Percentiles rank a stretch among this genome's conserved stretches.
Evolutionary conservation across 1,140 invertebrate genomes (phyloP).

Genomic region (Laupala kohalensis): DNA sequence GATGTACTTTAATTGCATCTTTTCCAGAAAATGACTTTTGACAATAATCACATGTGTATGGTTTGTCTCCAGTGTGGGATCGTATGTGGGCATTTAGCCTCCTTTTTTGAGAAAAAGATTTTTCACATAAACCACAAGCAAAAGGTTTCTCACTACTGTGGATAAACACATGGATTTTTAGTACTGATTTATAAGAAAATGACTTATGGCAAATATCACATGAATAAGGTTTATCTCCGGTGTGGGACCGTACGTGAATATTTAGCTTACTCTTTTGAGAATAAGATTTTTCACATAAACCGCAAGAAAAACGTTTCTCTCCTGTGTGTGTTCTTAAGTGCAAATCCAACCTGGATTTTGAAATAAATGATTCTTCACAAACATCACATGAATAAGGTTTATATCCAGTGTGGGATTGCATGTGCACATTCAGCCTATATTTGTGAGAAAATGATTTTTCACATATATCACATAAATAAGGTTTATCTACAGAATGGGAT

Average conservation of each 20-base stretch:
- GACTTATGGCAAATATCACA: constrained; percentile 36
- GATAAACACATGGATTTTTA: constrained; percentile 18
- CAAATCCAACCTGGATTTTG: constrained; percentile 27
- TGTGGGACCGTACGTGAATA: constrained; percentile 49
- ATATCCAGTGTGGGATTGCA: no score
- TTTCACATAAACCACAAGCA: neutral
- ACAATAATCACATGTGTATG: no score
- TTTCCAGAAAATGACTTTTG: constrained; percentile 33
- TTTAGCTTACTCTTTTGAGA: constrained; percentile 22
- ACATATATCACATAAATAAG: no score
- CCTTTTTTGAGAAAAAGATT: neutral
- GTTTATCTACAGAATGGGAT: constrained; percentile 24
- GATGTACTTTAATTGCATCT: neutral
- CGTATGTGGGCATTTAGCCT: constrained; percentile 35
- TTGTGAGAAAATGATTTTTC: constrained; percentile 23
- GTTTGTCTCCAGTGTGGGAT: no score
- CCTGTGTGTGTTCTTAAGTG: constrained; percentile 33
- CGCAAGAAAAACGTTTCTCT: constrained; percentile 26
- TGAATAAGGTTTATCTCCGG: constrained; percentile 53
- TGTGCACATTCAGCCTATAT: no score
- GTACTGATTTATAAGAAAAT: neutral
- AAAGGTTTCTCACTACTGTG: constrained; percentile 12
- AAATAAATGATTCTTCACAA: constrained; percentile 22
- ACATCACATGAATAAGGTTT: constrained; percentile 20
- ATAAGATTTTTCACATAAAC: constrained; percentile 17